Conservation (phyloP, 2,113 vertebrate genomes). For the Oncorhynchus gorbuscha region DNA sequence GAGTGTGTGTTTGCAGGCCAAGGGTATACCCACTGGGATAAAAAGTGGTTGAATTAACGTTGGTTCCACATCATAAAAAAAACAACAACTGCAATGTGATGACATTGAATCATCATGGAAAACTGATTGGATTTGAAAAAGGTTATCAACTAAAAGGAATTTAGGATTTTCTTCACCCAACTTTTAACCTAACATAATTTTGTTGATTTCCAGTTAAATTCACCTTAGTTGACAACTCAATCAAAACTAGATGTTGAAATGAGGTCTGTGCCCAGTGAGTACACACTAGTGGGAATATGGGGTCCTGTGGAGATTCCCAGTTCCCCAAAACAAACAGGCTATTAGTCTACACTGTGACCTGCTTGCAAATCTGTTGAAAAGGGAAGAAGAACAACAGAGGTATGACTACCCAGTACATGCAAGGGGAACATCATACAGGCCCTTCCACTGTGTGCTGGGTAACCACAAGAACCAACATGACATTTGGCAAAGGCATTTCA, state of each 20-base stretch:
- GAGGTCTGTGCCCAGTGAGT: too few species aligned
- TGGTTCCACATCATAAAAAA: too few species aligned
- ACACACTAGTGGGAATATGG: slow-evolving; percentile 22
- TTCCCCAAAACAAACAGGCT: slow-evolving; percentile 24
- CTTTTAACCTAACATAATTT: too few species aligned
- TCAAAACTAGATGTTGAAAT: too few species aligned
- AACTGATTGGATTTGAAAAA: too few species aligned
- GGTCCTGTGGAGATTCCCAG: slow-evolving; percentile 16
- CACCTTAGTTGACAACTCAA: too few species aligned
- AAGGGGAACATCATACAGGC: slow-evolving; percentile 47
- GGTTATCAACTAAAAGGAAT: too few species aligned
- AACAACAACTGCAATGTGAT: too few species aligned
- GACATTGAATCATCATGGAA: too few species aligned
- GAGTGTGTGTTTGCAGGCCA: neutral
- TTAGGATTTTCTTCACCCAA: too few species aligned
- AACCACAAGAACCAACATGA: slow-evolving; percentile 43
- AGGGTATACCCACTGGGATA: neutral
- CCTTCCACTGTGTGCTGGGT: slow-evolving; percentile 24
- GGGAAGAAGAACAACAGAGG: slow-evolving; percentile 49
- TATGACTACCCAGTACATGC: slow-evolving; percentile 48
- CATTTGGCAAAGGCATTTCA: slow-evolving; percentile 44
- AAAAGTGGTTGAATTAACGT: neutral
- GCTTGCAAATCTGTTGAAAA: neutral
- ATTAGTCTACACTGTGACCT: neutral
- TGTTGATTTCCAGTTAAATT: too few species aligned